Percentiles rank a stretch among this genome's conserved stretches.
phyloP scores from a whole-genome alignment of 2,888 invertebrate genomes.

The Drosophila maculinotata region DNA sequence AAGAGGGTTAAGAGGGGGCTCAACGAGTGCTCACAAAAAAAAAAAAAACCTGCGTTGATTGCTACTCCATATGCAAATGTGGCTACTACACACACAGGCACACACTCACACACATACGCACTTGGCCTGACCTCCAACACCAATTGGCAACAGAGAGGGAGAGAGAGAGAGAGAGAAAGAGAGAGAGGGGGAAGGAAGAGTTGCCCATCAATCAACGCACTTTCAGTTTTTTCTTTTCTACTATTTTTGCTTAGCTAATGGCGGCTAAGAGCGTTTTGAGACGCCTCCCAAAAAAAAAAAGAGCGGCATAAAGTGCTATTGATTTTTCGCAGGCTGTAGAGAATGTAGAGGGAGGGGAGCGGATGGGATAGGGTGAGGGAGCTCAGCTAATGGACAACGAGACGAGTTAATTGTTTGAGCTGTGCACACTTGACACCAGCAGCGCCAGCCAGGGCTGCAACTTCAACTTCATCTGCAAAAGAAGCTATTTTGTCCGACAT shows the following conservation, averaged over 20 bases:
- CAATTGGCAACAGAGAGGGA: constrained; percentile 44
- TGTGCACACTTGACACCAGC: constrained; percentile 61
- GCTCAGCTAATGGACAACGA: constrained; percentile 69
- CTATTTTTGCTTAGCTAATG: constrained; percentile 17
- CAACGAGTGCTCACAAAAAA: constrained; percentile 31
- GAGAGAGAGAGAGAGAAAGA: constrained; percentile 1
- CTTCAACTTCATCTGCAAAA: constrained; percentile 24
- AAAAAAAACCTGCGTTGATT: constrained; percentile 47
- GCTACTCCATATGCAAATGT: constrained; percentile 63
- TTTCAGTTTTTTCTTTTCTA: constrained; percentile 64
- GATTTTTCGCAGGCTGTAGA: constrained; percentile 70
- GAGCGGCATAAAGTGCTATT: constrained; percentile 66
- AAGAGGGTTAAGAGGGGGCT: constrained; percentile 3
- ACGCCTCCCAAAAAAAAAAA: constrained; percentile 26
- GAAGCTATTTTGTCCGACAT: constrained; percentile 69
- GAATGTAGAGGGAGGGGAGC: too few species aligned
- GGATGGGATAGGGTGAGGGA: background rate
- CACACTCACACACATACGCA: constrained; percentile 24
- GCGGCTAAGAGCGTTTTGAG: constrained; percentile 31
- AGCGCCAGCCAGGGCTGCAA: constrained; percentile 15
- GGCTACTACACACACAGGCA: constrained; percentile 24
- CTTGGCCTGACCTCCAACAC: constrained; percentile 65
- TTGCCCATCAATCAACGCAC: constrained; percentile 76
- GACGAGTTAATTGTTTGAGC: constrained; percentile 77
- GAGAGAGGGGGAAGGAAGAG: constrained; percentile 25